Conservation (phyloP, 2,888 invertebrate genomes). For the Lasiommata megera region DNA sequence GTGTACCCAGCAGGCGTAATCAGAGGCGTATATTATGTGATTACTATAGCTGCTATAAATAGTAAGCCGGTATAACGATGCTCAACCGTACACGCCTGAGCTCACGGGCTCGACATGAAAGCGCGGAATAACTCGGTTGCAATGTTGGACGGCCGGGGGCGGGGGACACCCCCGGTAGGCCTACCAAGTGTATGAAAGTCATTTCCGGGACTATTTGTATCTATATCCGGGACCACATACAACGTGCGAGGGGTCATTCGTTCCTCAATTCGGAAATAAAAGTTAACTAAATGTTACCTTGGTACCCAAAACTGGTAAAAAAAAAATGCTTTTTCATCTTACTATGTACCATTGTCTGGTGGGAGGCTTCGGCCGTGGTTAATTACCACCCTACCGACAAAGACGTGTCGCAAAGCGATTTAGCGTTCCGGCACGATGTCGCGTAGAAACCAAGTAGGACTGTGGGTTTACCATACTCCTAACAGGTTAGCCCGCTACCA, state of each 20-base stretch:
- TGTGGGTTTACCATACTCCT: too few relatives aligned
- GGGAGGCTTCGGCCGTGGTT: too few relatives aligned
- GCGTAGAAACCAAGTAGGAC: too few relatives aligned
- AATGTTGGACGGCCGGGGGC: not conserved
- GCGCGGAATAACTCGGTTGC: slow-evolving; percentile 11
- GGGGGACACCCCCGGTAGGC: not conserved
- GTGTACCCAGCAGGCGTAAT: slow-evolving; percentile 7
- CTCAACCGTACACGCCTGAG: slow-evolving; percentile 15
- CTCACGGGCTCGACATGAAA: slow-evolving; percentile 2
- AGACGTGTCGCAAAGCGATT: too few relatives aligned
- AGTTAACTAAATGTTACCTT: too few relatives aligned
- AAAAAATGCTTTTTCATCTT: too few relatives aligned
- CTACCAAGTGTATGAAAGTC: not conserved
- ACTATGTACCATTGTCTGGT: too few relatives aligned
- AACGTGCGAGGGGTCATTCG: not conserved
- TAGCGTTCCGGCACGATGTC: too few relatives aligned
- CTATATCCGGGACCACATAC: not conserved
- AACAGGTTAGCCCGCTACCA: too few relatives aligned
- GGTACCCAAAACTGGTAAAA: too few relatives aligned
- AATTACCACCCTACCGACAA: too few relatives aligned
- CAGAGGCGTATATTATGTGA: slow-evolving; percentile 18
- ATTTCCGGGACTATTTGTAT: not conserved
- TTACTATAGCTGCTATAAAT: slow-evolving; percentile 21
- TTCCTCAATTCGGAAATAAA: not conserved
- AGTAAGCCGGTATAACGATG: slow-evolving; percentile 26